phyloP scores from a whole-genome alignment of 2,113 vertebrate species.

The Grallaria varia region DNA sequence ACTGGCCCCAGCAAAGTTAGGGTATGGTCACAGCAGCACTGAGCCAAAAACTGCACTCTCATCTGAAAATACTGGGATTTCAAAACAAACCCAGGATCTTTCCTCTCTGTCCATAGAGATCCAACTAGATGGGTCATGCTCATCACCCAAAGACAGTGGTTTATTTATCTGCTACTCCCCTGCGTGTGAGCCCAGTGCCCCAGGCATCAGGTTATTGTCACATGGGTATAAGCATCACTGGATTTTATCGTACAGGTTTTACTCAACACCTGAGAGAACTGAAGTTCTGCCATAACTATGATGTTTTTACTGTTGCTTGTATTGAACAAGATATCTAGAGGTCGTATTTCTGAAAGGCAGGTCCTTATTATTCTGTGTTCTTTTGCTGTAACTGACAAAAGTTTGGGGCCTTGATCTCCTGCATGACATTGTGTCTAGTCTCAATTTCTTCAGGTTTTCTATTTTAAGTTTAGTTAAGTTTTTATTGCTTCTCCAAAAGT shows the following conservation, averaged over 20 bases:
- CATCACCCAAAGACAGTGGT: background rate
- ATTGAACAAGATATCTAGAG: background rate
- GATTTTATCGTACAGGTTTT: background rate
- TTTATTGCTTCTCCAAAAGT: background rate
- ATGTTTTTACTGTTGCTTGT: background rate
- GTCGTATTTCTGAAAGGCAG: background rate
- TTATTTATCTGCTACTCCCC: background rate
- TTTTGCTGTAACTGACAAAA: background rate
- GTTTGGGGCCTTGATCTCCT: background rate
- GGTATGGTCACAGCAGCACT: background rate
- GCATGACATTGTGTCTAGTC: background rate
- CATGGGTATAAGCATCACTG: background rate
- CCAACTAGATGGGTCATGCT: background rate
- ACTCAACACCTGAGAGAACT: background rate
- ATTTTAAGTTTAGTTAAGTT: background rate
- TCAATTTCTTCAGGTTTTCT: background rate
- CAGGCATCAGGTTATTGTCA: too few species aligned
- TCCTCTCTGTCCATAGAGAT: background rate
- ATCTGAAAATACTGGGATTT: background rate
- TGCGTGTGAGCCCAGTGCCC: fast-evolving
- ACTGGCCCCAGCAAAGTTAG: fast-evolving
- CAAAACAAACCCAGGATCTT: background rate
- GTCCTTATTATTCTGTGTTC: background rate
- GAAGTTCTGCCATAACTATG: background rate
- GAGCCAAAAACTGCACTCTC: background rate